Conservation (phyloP, 1,140 invertebrate genomes). For the Aphis gossypii region DNA sequence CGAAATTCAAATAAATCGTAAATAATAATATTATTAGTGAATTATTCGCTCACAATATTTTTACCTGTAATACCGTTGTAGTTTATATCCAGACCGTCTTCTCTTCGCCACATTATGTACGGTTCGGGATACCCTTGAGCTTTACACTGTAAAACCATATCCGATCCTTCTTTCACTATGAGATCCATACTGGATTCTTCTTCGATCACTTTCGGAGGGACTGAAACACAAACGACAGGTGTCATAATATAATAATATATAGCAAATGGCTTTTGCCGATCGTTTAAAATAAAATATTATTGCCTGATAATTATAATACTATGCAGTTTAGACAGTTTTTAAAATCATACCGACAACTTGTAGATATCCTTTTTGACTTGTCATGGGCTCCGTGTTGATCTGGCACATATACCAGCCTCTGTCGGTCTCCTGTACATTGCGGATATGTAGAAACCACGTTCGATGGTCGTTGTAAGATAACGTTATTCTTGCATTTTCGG, state of each 20-base stretch:
- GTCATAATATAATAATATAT: background rate
- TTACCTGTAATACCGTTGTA: conserved; percentile 72
- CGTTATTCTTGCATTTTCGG: conserved; percentile 85
- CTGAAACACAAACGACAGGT: conserved; percentile 65
- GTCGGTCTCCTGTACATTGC: conserved; percentile 80
- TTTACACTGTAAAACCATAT: conserved; percentile 86
- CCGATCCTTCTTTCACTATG: conserved; percentile 86
- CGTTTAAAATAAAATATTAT: background rate
- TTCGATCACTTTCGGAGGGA: conserved; percentile 84
- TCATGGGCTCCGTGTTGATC: conserved; percentile 87
- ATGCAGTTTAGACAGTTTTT: background rate
- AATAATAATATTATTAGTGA: background rate
- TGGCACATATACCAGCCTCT: conserved; percentile 87
- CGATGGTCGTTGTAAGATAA: conserved; percentile 86
- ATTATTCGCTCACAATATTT: background rate
- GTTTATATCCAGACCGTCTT: conserved; percentile 85
- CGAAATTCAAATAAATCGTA: background rate
- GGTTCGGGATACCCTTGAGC: conserved; percentile 89
- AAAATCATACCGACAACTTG: conserved; percentile 81
- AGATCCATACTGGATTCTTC: conserved; percentile 87
- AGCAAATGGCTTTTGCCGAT: background rate
- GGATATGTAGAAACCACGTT: conserved; percentile 87
- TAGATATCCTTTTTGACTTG: conserved; percentile 81
- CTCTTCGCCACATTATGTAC: conserved; percentile 88
- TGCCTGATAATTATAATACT: too few relatives aligned